phyloP scores from a whole-genome alignment of 2,113 vertebrate species.

The Naja naja region DNA sequence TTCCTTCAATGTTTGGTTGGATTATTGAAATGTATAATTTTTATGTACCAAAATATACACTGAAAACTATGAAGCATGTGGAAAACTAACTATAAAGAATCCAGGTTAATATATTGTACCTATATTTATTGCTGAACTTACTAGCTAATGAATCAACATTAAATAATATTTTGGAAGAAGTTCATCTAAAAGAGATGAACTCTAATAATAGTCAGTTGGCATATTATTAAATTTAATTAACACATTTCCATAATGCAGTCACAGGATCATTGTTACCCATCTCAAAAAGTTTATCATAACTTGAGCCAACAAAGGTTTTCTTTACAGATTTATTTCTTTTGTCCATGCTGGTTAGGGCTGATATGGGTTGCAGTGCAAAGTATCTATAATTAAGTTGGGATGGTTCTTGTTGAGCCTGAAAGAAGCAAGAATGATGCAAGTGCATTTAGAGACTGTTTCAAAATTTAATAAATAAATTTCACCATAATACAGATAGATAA shows the following conservation, averaged over 20 bases:
- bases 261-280: background rate
- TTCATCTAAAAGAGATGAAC: background rate
- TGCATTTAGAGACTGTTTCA: background rate
- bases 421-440: background rate
- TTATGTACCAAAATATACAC: background rate
- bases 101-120: background rate
- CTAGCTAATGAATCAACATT: background rate
- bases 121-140: background rate
- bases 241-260: background rate
- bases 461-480: background rate
- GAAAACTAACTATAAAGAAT: background rate
- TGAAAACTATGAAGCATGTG: background rate
- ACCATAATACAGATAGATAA: background rate
- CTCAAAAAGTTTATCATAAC: background rate
- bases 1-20: background rate
- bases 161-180: background rate
- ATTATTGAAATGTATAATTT: background rate
- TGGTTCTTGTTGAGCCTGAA: background rate
- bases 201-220: background rate
- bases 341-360: background rate
- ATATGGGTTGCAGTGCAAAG: background rate
- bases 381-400: background rate
- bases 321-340: background rate
- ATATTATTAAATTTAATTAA: background rate
- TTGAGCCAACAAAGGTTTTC: background rate